Evolutionary conservation across 2,888 invertebrate species (phyloP).

Genomic region (Pristionchus exspectatus): DNA sequence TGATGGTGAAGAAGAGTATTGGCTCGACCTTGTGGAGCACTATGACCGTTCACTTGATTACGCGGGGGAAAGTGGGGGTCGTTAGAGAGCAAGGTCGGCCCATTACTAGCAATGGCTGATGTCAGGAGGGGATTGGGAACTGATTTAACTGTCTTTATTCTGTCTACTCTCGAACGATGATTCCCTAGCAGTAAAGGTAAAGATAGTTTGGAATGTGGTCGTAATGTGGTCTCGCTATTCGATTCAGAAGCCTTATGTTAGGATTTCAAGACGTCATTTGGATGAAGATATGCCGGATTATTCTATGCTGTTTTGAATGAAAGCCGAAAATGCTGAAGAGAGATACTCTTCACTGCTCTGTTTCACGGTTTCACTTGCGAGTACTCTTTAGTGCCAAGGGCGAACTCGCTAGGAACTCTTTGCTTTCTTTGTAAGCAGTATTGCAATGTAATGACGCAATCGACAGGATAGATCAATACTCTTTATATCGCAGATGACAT

Average conservation of each 20-base stretch:
- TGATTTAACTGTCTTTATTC: background rate
- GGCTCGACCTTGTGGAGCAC: background rate
- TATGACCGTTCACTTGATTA: conserved; percentile 48
- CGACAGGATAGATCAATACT: conserved; percentile 8
- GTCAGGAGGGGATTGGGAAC: background rate
- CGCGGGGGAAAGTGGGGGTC: background rate
- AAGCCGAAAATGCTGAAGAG: background rate
- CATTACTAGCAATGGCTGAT: conserved; percentile 12
- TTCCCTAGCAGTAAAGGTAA: too few relatives aligned
- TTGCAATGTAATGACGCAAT: background rate
- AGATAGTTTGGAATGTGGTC: background rate
- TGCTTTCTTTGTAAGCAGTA: background rate
- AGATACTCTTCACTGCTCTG: background rate
- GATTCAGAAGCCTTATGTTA: too few relatives aligned
- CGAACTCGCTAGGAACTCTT: background rate
- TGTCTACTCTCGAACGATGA: background rate
- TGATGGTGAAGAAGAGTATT: background rate
- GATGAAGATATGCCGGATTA: too few relatives aligned
- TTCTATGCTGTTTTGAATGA: background rate
- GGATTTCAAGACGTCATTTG: too few relatives aligned
- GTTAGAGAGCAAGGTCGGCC: conserved; percentile 5
- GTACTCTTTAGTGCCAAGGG: background rate
- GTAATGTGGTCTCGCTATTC: too few relatives aligned
- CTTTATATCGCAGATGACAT: conserved; percentile 30
- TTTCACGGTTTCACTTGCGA: background rate